Evolutionary conservation across 2,888 invertebrate species (phyloP).

Genomic region (Daptonema setosum): DNA sequence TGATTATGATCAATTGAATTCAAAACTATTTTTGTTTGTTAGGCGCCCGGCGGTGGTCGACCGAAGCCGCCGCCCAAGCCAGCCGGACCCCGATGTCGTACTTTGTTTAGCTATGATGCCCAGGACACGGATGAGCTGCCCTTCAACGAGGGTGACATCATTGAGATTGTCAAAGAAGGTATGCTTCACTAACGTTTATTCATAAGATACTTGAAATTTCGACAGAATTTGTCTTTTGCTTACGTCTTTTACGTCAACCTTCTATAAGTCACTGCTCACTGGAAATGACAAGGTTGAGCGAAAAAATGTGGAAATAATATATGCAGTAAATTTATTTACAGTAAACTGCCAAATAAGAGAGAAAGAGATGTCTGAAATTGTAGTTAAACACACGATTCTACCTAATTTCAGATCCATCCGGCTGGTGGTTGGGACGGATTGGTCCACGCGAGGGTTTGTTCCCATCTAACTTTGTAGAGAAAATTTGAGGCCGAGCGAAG

Average conservation of each 20-base stretch:
- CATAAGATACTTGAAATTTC: not conserved
- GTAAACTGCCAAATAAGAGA: too few relatives aligned
- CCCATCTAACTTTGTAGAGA: conserved; percentile 43
- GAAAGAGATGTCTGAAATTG: not conserved
- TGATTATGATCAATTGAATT: too few relatives aligned
- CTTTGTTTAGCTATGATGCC: conserved; percentile 42
- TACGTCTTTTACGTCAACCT: too few relatives aligned
- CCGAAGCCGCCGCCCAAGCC: conserved; percentile 29
- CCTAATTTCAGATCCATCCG: conserved; percentile 38
- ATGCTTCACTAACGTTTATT: not conserved
- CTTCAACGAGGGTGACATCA: conserved; percentile 39
- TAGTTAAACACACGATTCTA: conserved; percentile 2
- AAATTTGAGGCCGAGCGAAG: too few relatives aligned
- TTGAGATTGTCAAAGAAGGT: conserved; percentile 42
- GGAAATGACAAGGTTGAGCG: too few relatives aligned
- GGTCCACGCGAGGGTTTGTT: conserved; percentile 41
- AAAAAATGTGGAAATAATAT: too few relatives aligned
- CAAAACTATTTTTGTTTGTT: too few relatives aligned
- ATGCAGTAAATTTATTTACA: not conserved
- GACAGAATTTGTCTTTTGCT: not conserved
- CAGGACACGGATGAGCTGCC: conserved; percentile 44
- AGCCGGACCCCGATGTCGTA: conserved; percentile 25
- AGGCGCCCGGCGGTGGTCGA: conserved; percentile 28
- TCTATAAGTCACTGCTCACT: too few relatives aligned
- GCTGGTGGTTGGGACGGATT: conserved; percentile 46